These are phyloP conservation scores for Calidris pugnax DNA, from an alignment of 2,113 vertebrate species.

Conservation along the genomic window DNA sequence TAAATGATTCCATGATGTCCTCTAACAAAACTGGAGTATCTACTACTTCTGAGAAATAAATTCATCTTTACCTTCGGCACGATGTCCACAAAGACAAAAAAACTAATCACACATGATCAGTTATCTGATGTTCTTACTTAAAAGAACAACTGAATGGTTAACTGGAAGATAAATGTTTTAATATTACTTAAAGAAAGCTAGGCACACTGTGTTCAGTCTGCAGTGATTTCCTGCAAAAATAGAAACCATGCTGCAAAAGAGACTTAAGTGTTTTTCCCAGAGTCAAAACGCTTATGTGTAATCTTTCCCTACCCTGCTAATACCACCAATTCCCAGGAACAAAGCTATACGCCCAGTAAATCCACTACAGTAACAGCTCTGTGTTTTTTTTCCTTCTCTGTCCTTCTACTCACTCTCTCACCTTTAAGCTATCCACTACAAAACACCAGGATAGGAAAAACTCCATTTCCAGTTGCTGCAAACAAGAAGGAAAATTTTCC, in stretches of 20 bases:
- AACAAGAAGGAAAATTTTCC: background rate
- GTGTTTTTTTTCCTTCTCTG: background rate
- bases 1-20: background rate
- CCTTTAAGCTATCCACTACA: background rate
- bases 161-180: background rate
- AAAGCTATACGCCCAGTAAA: background rate
- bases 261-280: background rate
- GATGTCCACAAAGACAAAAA: background rate
- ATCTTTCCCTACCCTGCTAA: background rate
- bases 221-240: background rate
- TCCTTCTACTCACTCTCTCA: background rate
- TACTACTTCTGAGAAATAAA: background rate
- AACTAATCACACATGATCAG: background rate
- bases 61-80: background rate
- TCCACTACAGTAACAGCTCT: background rate
- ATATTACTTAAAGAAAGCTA: background rate
- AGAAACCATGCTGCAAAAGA: background rate
- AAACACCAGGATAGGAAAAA: background rate
- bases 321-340: background rate
- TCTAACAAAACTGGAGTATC: background rate
- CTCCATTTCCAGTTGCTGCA: background rate
- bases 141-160: background rate
- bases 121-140: background rate
- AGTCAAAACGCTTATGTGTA: background rate
- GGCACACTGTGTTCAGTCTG: background rate